A percentile compares a stretch with the other conserved stretches of the same genome.
phyloP scores from a whole-genome alignment of 92 coral and sea anemone species.

The Blastomussa wellsi region DNA sequence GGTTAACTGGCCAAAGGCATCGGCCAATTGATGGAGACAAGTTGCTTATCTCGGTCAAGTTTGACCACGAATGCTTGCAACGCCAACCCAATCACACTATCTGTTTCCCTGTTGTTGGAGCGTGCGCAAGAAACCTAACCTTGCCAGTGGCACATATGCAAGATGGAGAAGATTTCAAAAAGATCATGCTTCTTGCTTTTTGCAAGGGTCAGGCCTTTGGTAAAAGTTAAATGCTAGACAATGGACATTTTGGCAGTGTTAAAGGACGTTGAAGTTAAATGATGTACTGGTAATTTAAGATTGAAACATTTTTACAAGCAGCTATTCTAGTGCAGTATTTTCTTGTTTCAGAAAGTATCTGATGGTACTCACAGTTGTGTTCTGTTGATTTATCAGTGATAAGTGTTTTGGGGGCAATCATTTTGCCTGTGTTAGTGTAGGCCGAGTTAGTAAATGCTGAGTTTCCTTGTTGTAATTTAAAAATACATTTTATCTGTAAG shows the following conservation, averaged over 20 bases:
- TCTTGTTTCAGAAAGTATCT: neutral
- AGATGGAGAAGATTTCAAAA: slow-evolving; percentile 39
- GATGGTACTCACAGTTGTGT: neutral
- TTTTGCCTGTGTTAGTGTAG: neutral
- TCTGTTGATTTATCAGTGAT: neutral
- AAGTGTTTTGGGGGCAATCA: neutral
- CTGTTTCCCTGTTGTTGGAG: slow-evolving; percentile 50
- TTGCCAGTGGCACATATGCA: slow-evolving; percentile 45
- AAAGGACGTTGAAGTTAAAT: neutral
- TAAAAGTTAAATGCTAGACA: neutral
- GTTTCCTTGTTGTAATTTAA: neutral
- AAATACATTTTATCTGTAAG: neutral
- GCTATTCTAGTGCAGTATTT: neutral
- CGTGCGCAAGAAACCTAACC: slow-evolving; percentile 28
- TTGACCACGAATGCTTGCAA: slow-evolving; percentile 46
- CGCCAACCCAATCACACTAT: slow-evolving; percentile 32
- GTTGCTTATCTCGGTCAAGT: slow-evolving; percentile 29
- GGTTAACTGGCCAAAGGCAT: slow-evolving; percentile 69
- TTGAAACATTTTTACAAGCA: neutral
- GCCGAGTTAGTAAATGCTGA: neutral
- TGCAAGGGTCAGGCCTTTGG: slow-evolving; percentile 43
- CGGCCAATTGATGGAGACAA: slow-evolving; percentile 45
- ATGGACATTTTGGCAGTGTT: neutral
- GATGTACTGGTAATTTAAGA: neutral
- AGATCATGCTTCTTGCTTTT: slow-evolving; percentile 40